A percentile compares a stretch with the other conserved stretches of the same genome.
Evolutionary conservation across 2,797 vertebrate species (phyloP).

Genomic region (Amazona finschi): DNA sequence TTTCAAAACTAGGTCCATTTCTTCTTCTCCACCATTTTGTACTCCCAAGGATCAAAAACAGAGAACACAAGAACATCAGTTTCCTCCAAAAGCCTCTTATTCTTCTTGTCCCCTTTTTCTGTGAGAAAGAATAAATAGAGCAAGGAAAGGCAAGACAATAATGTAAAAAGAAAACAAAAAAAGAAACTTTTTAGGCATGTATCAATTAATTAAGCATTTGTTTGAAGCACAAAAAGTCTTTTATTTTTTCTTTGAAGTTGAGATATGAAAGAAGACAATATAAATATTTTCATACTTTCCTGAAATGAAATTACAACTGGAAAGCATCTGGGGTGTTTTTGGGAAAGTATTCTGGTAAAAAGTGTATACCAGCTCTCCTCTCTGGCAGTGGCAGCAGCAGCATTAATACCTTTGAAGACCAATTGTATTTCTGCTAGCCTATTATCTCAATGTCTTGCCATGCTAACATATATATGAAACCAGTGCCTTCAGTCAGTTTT

Average conservation of each 20-base stretch:
- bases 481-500: background rate
- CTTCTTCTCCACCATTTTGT: background rate
- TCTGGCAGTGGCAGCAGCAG: background rate
- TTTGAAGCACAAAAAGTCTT: background rate
- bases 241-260: background rate
- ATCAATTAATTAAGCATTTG: background rate
- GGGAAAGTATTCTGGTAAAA: background rate
- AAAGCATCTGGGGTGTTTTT: background rate
- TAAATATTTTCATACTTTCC: background rate
- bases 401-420: background rate
- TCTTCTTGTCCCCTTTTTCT: background rate
- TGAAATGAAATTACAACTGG: background rate
- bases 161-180: background rate
- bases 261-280: background rate
- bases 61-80: fast-evolving
- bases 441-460: background rate
- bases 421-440: background rate
- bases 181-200: background rate
- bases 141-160: background rate
- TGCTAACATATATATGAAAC: background rate
- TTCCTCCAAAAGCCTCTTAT: background rate
- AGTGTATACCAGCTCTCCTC: background rate
- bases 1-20: background rate
- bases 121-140: background rate
- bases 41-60: background rate